Evolutionary conservation across 2,888 invertebrate species (phyloP).

Genomic region (Amblyjoppa fuscipennis): DNA sequence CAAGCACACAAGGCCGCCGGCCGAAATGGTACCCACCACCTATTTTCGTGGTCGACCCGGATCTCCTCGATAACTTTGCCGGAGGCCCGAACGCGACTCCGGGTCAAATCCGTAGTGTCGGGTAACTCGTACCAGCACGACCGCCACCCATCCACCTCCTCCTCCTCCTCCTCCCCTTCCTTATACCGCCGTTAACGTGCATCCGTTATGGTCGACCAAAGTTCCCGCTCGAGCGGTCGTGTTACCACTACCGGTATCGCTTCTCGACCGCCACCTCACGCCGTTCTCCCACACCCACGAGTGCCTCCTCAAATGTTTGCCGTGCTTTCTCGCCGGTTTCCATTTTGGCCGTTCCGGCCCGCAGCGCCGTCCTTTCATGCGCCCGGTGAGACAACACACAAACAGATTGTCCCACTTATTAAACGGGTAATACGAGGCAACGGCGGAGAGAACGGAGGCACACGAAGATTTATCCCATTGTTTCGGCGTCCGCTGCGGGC

Average conservation of each 20-base stretch:
- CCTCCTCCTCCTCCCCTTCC: conserved; percentile 14
- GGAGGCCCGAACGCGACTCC: conserved; percentile 65
- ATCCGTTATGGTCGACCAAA: conserved; percentile 74
- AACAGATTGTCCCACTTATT: conserved; percentile 68
- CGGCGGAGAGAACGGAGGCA: neutral
- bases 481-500: conserved; percentile 12
- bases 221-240: conserved; percentile 70
- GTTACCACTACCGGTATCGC: conserved; percentile 73
- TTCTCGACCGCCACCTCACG: conserved; percentile 60
- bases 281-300: conserved; percentile 49
- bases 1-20: neutral
- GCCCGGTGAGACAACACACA: conserved; percentile 46
- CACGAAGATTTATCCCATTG: conserved; percentile 49
- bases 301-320: conserved; percentile 44
- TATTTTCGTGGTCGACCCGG: conserved; percentile 71
- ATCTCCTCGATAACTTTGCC: conserved; percentile 71
- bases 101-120: conserved; percentile 72
- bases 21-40: conserved; percentile 60
- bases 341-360: neutral
- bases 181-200: conserved; percentile 66
- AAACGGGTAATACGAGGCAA: conserved; percentile 33
- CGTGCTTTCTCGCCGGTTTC: conserved; percentile 50
- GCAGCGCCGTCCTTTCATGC: neutral
- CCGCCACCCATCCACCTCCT: neutral
- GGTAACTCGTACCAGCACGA: conserved; percentile 70